A percentile compares a stretch with the other conserved stretches of the same genome.
These are phyloP conservation scores for Stegodyphus mimosarum DNA, from an alignment of 1,140 invertebrate genomes.

Conservation along the genomic window DNA sequence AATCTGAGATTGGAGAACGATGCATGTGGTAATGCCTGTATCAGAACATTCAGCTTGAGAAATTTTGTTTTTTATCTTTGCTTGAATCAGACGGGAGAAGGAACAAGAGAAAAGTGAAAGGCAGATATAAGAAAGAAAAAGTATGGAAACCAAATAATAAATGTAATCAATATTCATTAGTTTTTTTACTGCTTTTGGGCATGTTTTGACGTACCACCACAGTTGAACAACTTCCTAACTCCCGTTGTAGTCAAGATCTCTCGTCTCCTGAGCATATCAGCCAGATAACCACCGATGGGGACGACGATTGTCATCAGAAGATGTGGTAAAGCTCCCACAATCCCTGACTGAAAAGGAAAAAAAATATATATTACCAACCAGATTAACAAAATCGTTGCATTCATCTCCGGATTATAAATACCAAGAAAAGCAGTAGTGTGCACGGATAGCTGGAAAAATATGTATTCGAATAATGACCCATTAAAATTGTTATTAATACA, in stretches of 20 bases:
- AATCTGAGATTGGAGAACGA: too few relatives aligned
- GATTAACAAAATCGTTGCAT: too few relatives aligned
- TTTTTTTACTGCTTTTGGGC: too few relatives aligned
- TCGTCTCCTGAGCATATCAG: conserved; percentile 91
- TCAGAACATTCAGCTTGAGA: too few relatives aligned
- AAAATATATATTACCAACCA: not conserved
- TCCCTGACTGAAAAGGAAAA: conserved; percentile 80
- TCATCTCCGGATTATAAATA: too few relatives aligned
- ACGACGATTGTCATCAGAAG: conserved; percentile 98
- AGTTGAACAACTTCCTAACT: conserved; percentile 87
- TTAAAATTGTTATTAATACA: too few relatives aligned
- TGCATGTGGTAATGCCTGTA: too few relatives aligned
- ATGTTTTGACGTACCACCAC: conserved; percentile 70
- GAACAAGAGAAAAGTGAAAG: not conserved
- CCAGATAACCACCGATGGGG: conserved; percentile 93
- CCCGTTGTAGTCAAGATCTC: conserved; percentile 93
- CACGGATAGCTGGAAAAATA: too few relatives aligned
- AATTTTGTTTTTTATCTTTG: too few relatives aligned
- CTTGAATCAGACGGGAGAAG: not conserved
- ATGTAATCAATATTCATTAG: too few relatives aligned
- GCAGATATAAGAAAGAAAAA: not conserved
- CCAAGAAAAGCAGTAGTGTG: too few relatives aligned
- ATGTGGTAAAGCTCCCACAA: conserved; percentile 95
- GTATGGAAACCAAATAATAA: not conserved
- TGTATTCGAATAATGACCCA: too few relatives aligned